phyloP scores from a whole-genome alignment of 2,888 invertebrate species.

The Aphelenchoides bicaudatus region DNA sequence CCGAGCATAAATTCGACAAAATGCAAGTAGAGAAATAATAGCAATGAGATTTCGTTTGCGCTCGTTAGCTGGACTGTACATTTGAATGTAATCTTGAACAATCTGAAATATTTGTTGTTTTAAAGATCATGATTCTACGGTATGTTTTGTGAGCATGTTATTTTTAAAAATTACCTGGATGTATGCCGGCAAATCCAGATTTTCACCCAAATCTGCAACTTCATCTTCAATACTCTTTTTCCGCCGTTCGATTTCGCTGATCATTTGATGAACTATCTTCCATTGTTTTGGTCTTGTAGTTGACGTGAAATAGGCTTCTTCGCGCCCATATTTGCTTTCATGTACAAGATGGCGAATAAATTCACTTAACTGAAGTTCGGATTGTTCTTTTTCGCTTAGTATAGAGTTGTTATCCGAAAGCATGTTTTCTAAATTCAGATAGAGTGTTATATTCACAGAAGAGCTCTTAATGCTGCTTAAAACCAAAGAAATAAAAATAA shows the following conservation, averaged over 20 bases:
- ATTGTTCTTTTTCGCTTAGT: too few relatives aligned
- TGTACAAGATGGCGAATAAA: too few relatives aligned
- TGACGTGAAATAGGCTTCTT: too few relatives aligned
- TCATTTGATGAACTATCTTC: background rate
- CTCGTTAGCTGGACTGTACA: background rate
- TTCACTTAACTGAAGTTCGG: too few relatives aligned
- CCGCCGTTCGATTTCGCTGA: background rate
- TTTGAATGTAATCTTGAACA: background rate
- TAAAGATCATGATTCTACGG: background rate
- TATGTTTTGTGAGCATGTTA: too few relatives aligned
- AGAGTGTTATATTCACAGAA: too few relatives aligned
- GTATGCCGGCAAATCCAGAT: constrained; percentile 3
- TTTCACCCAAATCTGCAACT: background rate
- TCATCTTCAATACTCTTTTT: background rate
- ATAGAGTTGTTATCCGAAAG: too few relatives aligned
- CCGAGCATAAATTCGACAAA: constrained; percentile 3
- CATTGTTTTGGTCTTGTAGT: background rate
- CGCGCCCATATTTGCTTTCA: too few relatives aligned
- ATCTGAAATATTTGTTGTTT: background rate
- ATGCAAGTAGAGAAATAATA: background rate
- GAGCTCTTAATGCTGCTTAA: too few relatives aligned
- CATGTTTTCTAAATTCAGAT: too few relatives aligned
- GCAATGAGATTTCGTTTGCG: background rate
- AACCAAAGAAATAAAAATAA: too few relatives aligned
- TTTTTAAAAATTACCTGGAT: background rate